Base-by-base conservation (phyloP, 2,797 vertebrate species). In the Chiroxiphia lanceolata region DNA sequence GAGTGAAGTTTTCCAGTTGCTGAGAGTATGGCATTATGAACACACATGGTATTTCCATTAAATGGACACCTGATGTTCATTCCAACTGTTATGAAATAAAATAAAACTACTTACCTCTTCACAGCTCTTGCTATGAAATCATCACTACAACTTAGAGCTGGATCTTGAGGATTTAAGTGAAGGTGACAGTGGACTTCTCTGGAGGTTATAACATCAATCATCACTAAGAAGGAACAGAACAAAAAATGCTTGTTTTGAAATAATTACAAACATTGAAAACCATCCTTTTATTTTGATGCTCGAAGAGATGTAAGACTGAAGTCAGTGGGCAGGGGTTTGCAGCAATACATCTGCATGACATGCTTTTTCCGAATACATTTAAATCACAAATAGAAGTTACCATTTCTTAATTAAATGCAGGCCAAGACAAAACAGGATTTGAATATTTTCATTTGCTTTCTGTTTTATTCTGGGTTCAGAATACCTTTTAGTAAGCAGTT, bases 111-210 rank as follows among this genome's bases (percentile, higher is more conserved):
- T 64, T 92, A 98, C 99, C 97, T 87, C 76, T 90, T 98, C 84
- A 98, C 54, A 68, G 97, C 96, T 90, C 88, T 95, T 40, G 98
- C 94, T 75, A 98, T 85, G 51, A 98, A 97, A 51, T 98, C 97
- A 45, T 98, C 87, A 42, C 74, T 96, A 44, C 70, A 96, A 57
- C 91, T 97, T 83, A 98, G 22, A 53, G 94, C 63, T 27, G 95
- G 86, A 89, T 98, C 97, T n/a, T 44, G 47, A 51, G 92, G 44
- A 83, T 95, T 95, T 75, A 95, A 97, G 80, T 98, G 97, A 77
- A 99, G 95, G 38, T 50, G 97, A 96, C 99, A 98, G 29, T 57
- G 93, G 53, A 98, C 80, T 92, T 98, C 97, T 92, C 81, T 97
- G 83, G 94, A 95, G 47, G 95, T 97, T 25, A 65, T 33, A 27